A percentile compares a stretch with the other conserved stretches of the same genome.
These are phyloP conservation scores for Apostichopus japonicus DNA, from an alignment of 35 echinoderm and acorn worm genomes.

Conservation along the genomic window DNA sequence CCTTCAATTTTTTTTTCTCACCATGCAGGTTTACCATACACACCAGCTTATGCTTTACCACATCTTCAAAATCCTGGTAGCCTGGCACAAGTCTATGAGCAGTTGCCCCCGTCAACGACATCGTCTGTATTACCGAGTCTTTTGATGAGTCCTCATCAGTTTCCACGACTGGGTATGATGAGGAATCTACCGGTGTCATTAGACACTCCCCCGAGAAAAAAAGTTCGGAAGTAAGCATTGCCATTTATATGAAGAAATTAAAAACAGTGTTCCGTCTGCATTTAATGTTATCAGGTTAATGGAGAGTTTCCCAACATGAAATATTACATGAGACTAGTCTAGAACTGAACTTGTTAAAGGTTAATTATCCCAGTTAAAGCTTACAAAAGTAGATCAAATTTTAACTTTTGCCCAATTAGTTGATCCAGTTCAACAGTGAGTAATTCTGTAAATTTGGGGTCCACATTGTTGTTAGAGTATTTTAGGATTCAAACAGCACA, in stretches of 20 bases:
- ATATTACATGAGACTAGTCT: neutral
- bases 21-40: constrained; percentile 37
- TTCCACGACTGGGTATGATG: neutral
- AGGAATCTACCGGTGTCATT: neutral
- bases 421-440: no score
- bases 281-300: neutral
- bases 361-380: no score
- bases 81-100: constrained; percentile 34
- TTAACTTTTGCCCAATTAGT: no score
- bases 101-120: constrained; percentile 27
- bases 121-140: constrained; percentile 39
- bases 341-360: no score
- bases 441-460: no score
- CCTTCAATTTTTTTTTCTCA: neutral
- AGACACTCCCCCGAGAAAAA: constrained; percentile 29
- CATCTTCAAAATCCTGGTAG: constrained; percentile 15
- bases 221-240: constrained; percentile 37
- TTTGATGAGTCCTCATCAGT: constrained; percentile 3
- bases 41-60: constrained; percentile 50
- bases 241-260: neutral
- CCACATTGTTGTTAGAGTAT: no score
- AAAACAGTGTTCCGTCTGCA: no score
- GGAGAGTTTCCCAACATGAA: neutral
- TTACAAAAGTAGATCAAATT: no score
- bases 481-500: no score